Conservation (phyloP, 2,797 vertebrate genomes). For the Prionace glauca region DNA sequence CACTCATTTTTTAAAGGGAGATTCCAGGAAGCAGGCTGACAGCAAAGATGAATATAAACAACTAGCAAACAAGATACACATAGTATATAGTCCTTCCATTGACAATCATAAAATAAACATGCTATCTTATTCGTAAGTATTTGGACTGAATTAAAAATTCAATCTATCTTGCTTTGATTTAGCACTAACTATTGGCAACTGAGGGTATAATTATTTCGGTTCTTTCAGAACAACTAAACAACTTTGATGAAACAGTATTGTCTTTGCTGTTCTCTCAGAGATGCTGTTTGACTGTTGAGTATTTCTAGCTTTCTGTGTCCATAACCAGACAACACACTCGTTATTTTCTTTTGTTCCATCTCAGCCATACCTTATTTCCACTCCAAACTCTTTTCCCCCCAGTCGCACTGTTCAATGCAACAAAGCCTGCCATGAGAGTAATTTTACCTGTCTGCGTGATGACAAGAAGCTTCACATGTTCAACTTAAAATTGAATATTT, state of each 20-base stretch:
- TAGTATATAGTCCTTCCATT: not conserved
- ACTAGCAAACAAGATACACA: not conserved
- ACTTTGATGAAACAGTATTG: not conserved
- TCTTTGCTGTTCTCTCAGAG: not conserved
- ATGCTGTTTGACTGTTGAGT: not conserved
- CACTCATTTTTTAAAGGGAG: not conserved
- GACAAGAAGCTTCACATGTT: not conserved
- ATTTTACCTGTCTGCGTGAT: not conserved
- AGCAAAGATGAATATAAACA: not conserved
- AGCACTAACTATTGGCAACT: not conserved
- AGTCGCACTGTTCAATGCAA: not conserved
- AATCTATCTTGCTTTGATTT: not conserved
- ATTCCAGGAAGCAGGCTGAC: not conserved
- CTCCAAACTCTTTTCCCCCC: no score
- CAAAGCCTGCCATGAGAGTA: not conserved
- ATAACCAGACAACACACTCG: not conserved
- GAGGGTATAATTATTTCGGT: not conserved
- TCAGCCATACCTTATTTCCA: not conserved
- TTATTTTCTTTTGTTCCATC: not conserved
- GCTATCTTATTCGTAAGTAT: not conserved
- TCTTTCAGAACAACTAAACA: not conserved
- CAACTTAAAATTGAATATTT: not conserved
- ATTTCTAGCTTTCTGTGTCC: not conserved
- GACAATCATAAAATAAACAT: not conserved
- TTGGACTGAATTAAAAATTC: not conserved